Evolutionary conservation across 2,797 vertebrate genomes (phyloP).

Genomic region (Sebastes nivosus): DNA sequence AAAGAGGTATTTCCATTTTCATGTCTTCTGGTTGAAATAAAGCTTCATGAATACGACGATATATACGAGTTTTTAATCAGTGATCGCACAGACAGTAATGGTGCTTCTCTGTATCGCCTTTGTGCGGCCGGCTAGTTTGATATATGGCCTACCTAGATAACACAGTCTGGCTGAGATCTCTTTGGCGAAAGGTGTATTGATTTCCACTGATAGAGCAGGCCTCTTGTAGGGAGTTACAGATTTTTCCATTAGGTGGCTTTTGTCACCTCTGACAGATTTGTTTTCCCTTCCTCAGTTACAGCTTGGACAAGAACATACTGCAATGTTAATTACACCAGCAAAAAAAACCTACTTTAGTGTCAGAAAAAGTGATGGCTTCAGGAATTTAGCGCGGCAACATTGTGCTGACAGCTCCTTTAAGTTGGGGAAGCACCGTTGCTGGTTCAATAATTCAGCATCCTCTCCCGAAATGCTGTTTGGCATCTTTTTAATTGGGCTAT

Average conservation of each 20-base stretch:
- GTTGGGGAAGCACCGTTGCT: constrained; percentile 12
- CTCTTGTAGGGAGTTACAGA: constrained; percentile 57
- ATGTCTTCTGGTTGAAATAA: constrained; percentile 69
- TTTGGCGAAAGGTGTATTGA: constrained; percentile 66
- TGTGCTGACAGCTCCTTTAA: constrained; percentile 42
- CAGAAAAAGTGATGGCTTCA: constrained; percentile 37
- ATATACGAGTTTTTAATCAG: constrained; percentile 56
- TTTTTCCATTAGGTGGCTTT: constrained; percentile 66
- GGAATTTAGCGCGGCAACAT: neutral
- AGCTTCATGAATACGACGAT: constrained; percentile 43
- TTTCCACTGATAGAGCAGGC: constrained; percentile 66
- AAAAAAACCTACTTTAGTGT: neutral
- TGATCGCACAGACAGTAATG: neutral
- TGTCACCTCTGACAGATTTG: constrained; percentile 51
- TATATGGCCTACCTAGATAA: constrained; percentile 38
- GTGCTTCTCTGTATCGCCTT: constrained; percentile 2
- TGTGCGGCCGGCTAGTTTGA: constrained; percentile 29
- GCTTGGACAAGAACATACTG: constrained; percentile 23
- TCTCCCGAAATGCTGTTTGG: constrained; percentile 47
- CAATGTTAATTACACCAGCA: constrained; percentile 56
- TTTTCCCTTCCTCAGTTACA: constrained; percentile 10
- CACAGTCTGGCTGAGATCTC: constrained; percentile 50
- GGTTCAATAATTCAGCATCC: constrained; percentile 55
- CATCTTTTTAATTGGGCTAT: constrained; percentile 63
- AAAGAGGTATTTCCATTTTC: constrained; percentile 52